Evolutionary conservation across 2,113 vertebrate species (phyloP), one percentile per base, ranked within the genome.

Genomic region (Oostethus manadensis): DNA sequence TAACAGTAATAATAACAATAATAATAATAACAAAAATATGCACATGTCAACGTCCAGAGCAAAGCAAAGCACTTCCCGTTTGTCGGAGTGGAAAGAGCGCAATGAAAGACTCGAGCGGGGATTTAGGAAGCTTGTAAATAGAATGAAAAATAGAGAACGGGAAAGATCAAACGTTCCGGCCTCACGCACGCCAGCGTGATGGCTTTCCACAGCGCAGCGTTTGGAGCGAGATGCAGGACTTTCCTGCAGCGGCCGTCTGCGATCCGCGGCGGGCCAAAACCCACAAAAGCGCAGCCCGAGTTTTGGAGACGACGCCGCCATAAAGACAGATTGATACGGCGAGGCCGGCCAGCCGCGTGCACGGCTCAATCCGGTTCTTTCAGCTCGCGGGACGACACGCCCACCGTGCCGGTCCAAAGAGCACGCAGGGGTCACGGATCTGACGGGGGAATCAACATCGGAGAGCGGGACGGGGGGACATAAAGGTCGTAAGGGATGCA

Each of bases 261-360:
- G n/a, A 73, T 69, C 60, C 55, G 22, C 43, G 66, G 60, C 62
- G 62, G 43, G 78, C 80, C 84, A 84, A 85, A 69, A 62, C 60
- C 81, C 77, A 83, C 82, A 84, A 79, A 58, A 29, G 43, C 35
- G 47, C 20, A 66, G 50, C 29, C 5, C 5, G 8, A 7, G 29
- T 33, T 33, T 33, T 33, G 1, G 23, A 75, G 62, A 66, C 59
- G 51, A 68, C 22, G 68, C 60, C 55, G 77, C 75, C 68, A 69
- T 71, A 78, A 59, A 11, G 11, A 42, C 71, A 61, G 60, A 77
- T 63, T 46, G 51, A 74, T 62, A 68, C 60, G 55, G 38, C 18
- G n/a, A 79, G 60, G 51, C 59, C 57, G 63, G 68, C 58, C 45
- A 8, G 17, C 38, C 43, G 53, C 75, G 70, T 66, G 73, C 80